These are phyloP conservation scores for Struthidea cinerea DNA, from an alignment of 2,113 vertebrate species.

Conservation along the genomic window DNA sequence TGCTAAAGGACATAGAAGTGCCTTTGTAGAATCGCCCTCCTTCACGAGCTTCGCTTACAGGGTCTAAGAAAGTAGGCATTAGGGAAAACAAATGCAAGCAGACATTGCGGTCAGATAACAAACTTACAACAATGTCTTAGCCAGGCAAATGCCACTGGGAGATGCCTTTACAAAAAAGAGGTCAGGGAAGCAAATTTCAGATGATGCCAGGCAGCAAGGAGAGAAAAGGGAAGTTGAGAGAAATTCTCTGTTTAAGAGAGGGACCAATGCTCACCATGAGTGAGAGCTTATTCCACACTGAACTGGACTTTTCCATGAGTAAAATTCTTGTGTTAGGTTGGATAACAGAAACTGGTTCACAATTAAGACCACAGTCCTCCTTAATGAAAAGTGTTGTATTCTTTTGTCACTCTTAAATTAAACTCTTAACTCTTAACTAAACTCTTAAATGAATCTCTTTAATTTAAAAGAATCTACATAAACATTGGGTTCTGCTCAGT, in stretches of 20 bases:
- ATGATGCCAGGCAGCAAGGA: neutral
- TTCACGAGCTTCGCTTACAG: neutral
- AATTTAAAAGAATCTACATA: conserved; percentile 40
- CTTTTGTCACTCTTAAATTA: conserved; percentile 11
- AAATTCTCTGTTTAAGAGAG: neutral
- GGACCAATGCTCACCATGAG: neutral
- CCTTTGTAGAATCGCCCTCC: neutral
- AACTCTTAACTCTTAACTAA: conserved; percentile 16
- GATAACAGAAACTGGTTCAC: neutral
- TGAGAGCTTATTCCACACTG: neutral
- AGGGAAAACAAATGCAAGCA: neutral
- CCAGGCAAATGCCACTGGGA: neutral
- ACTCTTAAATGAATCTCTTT: conserved; percentile 23
- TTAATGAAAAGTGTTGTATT: neutral
- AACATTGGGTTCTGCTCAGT: conserved; percentile 1
- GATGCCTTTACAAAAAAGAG: neutral
- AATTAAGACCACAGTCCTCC: neutral
- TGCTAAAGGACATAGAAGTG: neutral
- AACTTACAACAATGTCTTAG: neutral
- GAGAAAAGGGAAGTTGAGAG: neutral
- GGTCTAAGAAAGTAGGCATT: neutral
- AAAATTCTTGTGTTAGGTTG: neutral
- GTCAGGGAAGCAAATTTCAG: neutral
- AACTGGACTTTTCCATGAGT: neutral
- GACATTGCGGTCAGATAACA: neutral